These are phyloP conservation scores for Benitochromis conjunctus DNA, from an alignment of 2,113 vertebrate species.

Conservation along the genomic window DNA sequence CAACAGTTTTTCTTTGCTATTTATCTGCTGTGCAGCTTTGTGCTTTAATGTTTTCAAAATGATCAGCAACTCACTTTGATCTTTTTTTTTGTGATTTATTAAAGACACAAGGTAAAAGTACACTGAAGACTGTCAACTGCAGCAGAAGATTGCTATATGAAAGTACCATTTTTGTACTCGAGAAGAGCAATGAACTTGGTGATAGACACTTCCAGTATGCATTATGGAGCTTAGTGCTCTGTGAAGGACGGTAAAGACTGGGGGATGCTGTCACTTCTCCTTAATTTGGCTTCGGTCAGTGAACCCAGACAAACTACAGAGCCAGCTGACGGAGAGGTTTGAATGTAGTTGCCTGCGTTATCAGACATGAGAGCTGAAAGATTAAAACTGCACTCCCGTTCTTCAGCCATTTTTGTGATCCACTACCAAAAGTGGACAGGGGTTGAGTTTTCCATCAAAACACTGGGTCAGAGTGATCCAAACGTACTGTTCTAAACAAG, in stretches of 20 bases:
- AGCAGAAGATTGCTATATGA: not conserved
- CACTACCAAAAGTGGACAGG: not conserved
- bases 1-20: not conserved
- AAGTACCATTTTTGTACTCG: not conserved
- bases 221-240: not conserved
- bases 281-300: not conserved
- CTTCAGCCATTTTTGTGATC: not conserved
- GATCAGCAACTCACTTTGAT: not conserved
- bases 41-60: not conserved
- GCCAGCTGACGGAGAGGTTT: not conserved
- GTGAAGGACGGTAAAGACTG: not conserved
- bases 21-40: not conserved
- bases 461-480: not conserved
- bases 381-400: not conserved
- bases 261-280: not conserved
- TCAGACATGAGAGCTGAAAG: not conserved
- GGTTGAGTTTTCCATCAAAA: not conserved
- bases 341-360: not conserved
- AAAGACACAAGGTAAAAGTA: not conserved
- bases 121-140: not conserved
- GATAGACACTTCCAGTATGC: not conserved
- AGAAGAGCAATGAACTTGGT: not conserved
- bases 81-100: not conserved
- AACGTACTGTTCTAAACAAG: not conserved
- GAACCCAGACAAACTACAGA: not conserved